phyloP scores from a whole-genome alignment of 37 sponge, comb jelly and placozoan genomes.

The Amphimedon queenslandica region DNA sequence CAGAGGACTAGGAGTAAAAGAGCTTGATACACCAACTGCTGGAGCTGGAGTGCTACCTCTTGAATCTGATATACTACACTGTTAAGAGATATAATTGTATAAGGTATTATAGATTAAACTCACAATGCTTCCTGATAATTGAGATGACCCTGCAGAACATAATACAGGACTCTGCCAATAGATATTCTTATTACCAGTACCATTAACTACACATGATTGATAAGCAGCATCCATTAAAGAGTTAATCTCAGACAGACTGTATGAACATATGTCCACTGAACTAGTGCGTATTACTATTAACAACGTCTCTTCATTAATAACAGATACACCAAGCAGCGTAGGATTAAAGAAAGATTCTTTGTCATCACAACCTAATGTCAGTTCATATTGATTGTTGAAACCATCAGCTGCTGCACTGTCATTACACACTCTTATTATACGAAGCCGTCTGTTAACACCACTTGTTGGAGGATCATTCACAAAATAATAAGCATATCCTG shows the following conservation, averaged over 20 bases:
- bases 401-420: background rate
- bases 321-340: background rate
- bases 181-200: background rate
- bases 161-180: too few relatives aligned
- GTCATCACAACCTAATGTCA: background rate
- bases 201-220: background rate
- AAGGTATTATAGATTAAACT: too few relatives aligned
- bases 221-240: background rate
- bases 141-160: too few relatives aligned
- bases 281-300: background rate
- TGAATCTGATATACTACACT: too few relatives aligned
- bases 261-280: background rate
- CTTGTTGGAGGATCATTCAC: background rate
- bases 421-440: conserved; percentile 13
- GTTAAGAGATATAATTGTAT: too few relatives aligned
- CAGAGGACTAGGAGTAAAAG: background rate
- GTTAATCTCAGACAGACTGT: conserved; percentile 5
- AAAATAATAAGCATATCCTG: conserved; percentile 2
- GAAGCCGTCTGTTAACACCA: background rate
- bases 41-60: background rate
- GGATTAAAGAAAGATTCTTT: background rate
- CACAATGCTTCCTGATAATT: too few relatives aligned
- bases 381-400: conserved; percentile 6
- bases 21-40: background rate
- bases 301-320: background rate